Base-by-base conservation (phyloP, 2,113 vertebrate species). In the Uria lomvia region DNA sequence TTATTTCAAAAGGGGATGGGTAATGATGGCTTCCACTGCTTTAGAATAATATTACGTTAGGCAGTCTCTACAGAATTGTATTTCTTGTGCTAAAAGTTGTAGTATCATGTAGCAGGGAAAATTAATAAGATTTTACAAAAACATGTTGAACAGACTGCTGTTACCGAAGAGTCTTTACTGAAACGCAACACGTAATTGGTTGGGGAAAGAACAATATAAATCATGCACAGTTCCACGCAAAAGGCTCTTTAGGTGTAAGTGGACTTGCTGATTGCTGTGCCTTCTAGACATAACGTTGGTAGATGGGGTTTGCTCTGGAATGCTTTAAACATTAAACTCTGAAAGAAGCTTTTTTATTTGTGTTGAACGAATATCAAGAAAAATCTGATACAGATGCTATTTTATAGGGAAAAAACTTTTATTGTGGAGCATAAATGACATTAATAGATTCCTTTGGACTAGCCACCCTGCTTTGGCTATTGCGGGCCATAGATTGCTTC, bases 1-100 rank as follows among this genome's bases (percentile, higher is more conserved):
- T 96, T 75, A 79, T 94, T 98, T 94, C 71, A 30, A 71, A 93
- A 90, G 38, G 93, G 81, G 94, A 71, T 71, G 92, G 71, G 74
- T 88, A 89, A 86, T 58, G 93, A 63, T 40, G 76, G 91, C 71
- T 96, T 94, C 73, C 88, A 76, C 83, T 59, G 47, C 86, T 80
- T 78, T 74, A 71, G 86, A 94, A 67, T 55, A 68, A 88, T 42
- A 60, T 86, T 60, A 19, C 80, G 83, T 90, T 75, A 40, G 91
- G 52, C 71, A 86, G 42, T 79, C 76, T 70, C 70, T 52, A 6
- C 34, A 83, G 83, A 86, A 86, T 36, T 71, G 63, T 15, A 21
- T 91, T 88, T 81, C 86, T 58, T 6, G 0, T 43, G 55, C 81
- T 93, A 32, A 50, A 95, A 83, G 71, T 79, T 88, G 59, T 42